A percentile compares a stretch with the other conserved stretches of the same genome.
These are phyloP conservation scores for Limonius californicus DNA, from an alignment of 1,140 invertebrate species.

Conservation along the genomic window DNA sequence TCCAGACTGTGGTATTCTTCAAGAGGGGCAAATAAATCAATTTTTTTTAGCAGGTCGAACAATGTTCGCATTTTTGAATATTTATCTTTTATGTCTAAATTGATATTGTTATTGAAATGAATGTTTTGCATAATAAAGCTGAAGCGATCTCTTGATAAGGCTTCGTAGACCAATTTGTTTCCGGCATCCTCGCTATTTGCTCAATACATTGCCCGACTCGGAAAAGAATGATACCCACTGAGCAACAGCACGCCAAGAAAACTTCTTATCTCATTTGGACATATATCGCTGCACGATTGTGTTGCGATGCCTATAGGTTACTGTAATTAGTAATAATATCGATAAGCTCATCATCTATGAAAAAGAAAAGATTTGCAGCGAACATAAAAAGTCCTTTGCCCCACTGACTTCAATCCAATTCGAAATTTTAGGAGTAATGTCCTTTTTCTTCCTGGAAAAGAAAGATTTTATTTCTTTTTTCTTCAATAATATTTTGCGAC, in stretches of 20 bases:
- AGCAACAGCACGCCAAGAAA: slow-evolving; percentile 28
- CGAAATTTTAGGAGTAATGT: too few species aligned
- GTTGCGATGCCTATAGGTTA: too few species aligned
- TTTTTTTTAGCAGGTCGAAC: slow-evolving; percentile 22
- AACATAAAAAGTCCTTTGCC: too few species aligned
- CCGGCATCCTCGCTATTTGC: background rate
- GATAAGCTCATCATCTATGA: too few species aligned
- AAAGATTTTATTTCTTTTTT: too few species aligned
- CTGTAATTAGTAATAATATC: too few species aligned
- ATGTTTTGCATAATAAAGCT: slow-evolving; percentile 32
- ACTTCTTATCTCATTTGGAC: slow-evolving; percentile 25
- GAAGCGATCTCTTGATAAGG: slow-evolving; percentile 27
- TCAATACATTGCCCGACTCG: background rate
- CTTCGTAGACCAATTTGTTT: background rate
- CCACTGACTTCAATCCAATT: too few species aligned
- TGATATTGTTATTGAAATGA: slow-evolving; percentile 34
- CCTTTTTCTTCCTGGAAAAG: too few species aligned
- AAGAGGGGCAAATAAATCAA: slow-evolving; percentile 20
- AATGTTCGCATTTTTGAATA: slow-evolving; percentile 39
- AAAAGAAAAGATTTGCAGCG: too few species aligned
- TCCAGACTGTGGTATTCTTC: slow-evolving; percentile 39
- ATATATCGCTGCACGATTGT: slow-evolving; percentile 23
- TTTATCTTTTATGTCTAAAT: slow-evolving; percentile 35
- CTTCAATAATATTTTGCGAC: too few species aligned
- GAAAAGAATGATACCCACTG: background rate